Evolutionary conservation across 2,113 vertebrate genomes (phyloP).

Genomic region (Nothocercus julius): DNA sequence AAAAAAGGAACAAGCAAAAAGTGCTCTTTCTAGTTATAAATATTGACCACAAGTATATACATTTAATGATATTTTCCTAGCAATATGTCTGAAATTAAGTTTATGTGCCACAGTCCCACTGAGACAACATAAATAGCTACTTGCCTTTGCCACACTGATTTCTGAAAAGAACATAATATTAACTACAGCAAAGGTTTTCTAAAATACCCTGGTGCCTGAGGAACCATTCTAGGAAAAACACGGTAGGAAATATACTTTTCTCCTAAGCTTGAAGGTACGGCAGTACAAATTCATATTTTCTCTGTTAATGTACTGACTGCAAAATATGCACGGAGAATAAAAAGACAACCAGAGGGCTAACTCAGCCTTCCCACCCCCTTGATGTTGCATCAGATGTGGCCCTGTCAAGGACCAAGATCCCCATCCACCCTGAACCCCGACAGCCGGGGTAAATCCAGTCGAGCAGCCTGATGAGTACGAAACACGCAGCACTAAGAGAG

Average conservation of each 20-base stretch:
- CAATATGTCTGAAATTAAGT: constrained; percentile 14
- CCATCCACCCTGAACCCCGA: background rate
- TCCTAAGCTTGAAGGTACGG: background rate
- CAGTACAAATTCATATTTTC: background rate
- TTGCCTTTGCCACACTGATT: constrained; percentile 21
- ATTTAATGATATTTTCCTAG: background rate
- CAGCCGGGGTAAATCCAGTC: background rate
- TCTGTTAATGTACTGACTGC: background rate
- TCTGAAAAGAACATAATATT: constrained; percentile 28
- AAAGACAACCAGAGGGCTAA: background rate
- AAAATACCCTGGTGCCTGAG: background rate
- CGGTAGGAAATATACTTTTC: background rate
- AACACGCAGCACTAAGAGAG: background rate
- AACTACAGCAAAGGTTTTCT: background rate
- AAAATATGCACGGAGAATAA: fast-evolving
- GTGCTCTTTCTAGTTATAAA: background rate
- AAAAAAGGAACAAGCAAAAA: background rate
- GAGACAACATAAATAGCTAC: background rate
- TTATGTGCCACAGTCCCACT: background rate
- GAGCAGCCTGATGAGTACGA: background rate
- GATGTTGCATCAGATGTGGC: background rate
- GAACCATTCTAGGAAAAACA: constrained; percentile 41
- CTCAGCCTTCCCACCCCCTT: background rate
- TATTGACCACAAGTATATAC: background rate
- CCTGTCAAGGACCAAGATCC: background rate